Evolutionary conservation across 2,888 invertebrate species (phyloP), one percentile per base, ranked within the genome.

Genomic region (Himalopsyche tibetana): DNA sequence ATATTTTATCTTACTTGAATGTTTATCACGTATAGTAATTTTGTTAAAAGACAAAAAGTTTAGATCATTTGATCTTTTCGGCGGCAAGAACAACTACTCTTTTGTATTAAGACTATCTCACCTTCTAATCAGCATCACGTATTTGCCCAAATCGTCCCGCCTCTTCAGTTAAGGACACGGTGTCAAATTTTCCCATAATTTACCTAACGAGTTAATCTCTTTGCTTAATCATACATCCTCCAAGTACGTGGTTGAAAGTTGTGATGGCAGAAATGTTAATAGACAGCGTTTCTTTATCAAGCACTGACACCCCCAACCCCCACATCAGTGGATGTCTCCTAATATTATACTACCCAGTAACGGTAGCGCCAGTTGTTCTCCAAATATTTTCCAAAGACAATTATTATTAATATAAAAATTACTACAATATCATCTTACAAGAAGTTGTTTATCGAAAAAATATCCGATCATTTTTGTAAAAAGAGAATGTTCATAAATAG

Each of bases 261-360:
- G 28, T 74, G 74, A 36, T 38, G 74, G 74, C 74, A 36, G 36
- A 74, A 74, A 74, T 74, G 74, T 74, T 74, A 74, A 74, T 74
- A 74, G 74, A 74, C 74, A 74, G 74, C 74, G 74, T 74, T 74
- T 74, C 74, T 74, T 74, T 74, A 74, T 74, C 38, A 38, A 74
- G 36, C 12, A 51, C 51, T 12, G 15, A 74, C 36, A 36, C 12
- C 74, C 74, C 12, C 36, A 8, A 12, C 36, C 74, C 38, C 74
- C 36, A 9, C 15, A 15, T 74, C 74, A 28, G 11, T 38, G 36
- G 28, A 74, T 36, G 74, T 38, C 74, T 74, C 38, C 74, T 74
- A 38, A 74, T 36, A 74, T 74, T 74, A 74, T 36, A 38, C 74
- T 74, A 28, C 74, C 36, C 36, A 38, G 36, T 74, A 36, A 74